Evolutionary conservation across 1,140 invertebrate genomes (phyloP).

Genomic region (Brachionus rotundiformis): DNA sequence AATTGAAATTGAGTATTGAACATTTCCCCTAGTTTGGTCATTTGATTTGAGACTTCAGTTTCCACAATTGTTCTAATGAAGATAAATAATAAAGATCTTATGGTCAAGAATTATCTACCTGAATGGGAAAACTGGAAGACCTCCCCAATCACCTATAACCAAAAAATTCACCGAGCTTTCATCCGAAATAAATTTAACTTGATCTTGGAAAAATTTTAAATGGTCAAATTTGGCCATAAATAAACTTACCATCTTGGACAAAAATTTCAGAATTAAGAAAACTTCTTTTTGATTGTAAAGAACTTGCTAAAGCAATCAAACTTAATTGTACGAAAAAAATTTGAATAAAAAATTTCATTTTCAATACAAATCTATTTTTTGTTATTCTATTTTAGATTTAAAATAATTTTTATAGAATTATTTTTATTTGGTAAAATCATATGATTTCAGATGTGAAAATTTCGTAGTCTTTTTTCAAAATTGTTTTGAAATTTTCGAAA

Average conservation of each 20-base stretch:
- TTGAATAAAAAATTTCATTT: not conserved
- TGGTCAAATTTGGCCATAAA: not conserved
- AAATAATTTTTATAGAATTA: too few relatives aligned
- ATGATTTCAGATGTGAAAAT: not conserved
- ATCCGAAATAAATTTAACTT: not conserved
- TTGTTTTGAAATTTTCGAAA: not conserved
- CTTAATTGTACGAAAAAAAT: not conserved
- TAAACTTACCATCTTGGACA: not conserved
- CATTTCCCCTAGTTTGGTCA: constrained; percentile 37
- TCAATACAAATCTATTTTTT: not conserved
- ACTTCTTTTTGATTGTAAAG: not conserved
- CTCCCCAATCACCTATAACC: constrained; percentile 57
- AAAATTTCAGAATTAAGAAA: not conserved
- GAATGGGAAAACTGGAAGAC: constrained; percentile 59
- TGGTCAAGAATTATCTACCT: too few relatives aligned
- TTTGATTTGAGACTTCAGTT: constrained; percentile 14
- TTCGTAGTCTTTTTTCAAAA: not conserved
- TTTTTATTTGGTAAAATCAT: not conserved
- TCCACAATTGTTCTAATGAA: constrained; percentile 29
- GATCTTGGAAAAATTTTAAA: not conserved
- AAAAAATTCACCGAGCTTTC: constrained; percentile 34
- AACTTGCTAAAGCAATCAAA: not conserved
- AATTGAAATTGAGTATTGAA: constrained; percentile 52
- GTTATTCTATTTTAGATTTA: too few relatives aligned
- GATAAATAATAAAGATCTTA: too few relatives aligned